Base-by-base conservation (phyloP, 2,113 vertebrate genomes). In the Lophotis ruficrista region DNA sequence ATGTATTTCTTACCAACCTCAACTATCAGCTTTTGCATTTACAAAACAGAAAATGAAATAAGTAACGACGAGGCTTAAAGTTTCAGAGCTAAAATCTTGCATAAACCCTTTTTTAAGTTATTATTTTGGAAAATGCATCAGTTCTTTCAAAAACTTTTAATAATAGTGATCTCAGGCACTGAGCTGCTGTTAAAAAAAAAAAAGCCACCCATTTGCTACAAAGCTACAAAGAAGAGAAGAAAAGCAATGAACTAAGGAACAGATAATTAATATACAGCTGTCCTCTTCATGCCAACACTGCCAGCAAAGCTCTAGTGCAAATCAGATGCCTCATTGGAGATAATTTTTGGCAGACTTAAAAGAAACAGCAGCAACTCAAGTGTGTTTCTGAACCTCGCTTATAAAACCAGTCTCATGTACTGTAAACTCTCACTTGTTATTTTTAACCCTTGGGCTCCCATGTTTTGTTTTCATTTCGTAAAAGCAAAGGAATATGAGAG, bases 391-490 rank as follows among this genome's bases (percentile, higher is more conserved):
- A 96, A 77, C 23, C 37, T 82, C 24, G 3, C 15, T 60, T 87
- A 64, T 23, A 85, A 94, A 95, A 80, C 33, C 41, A 71, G 78
- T 24, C 20, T 38, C 24, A 33, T 0, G 0, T 56, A 84, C 28
- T 41, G 28, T 37, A 81, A 96, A 71, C 30, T 62, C n/a, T 62
- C 66, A 50, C 24, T 72, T 92, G 50, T 25, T 57, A 18, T 18
- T 71, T 94, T 97, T 97, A 96, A 97, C 94, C 60, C 95, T 53
- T 95, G 16, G 23, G 15, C 31, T 96, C 22, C 90, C 48, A 4
- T 12, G 4, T 8, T 38, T 90, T 85, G 28, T 84, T 95, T 94
- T 90, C 47, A 48, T 79, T 89, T 93, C 88, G 50, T 78, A 62
- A 76, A 95, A 87, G 56, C 57, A 87, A 90, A 96, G 58, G 81